Conservation (phyloP, 2,888 invertebrate species). For the Cataglyphis rosenhaueri region DNA sequence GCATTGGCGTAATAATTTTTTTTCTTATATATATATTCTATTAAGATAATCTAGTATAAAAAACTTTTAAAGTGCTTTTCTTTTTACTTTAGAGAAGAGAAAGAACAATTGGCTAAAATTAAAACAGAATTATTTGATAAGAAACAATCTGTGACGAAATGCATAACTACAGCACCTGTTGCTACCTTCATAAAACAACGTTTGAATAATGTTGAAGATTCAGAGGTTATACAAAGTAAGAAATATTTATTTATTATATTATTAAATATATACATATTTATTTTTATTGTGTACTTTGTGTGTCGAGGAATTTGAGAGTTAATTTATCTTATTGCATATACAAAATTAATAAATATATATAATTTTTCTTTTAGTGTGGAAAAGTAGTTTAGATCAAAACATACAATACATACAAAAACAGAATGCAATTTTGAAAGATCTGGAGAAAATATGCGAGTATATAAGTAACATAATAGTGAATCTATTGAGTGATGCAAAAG, state of each 20-base stretch:
- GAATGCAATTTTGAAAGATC: constrained; percentile 63
- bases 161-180: constrained; percentile 72
- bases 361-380: constrained; percentile 77
- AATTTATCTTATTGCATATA: constrained; percentile 43
- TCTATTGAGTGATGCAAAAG: constrained; percentile 69
- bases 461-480: constrained; percentile 71
- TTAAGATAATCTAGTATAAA: constrained; percentile 4
- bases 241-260: neutral
- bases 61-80: neutral
- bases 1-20: constrained; percentile 52
- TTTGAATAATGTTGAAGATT: constrained; percentile 74
- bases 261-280: neutral
- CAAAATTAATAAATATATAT: constrained; percentile 40
- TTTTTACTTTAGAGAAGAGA: constrained; percentile 69
- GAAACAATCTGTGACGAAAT: constrained; percentile 66
- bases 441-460: constrained; percentile 67
- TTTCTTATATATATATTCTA: neutral
- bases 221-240: constrained; percentile 76
- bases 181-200: constrained; percentile 71
- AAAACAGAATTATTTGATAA: constrained; percentile 74
- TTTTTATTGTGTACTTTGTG: constrained; percentile 15
- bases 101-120: constrained; percentile 60
- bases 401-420: constrained; percentile 65
- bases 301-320: neutral
- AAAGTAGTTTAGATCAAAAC: constrained; percentile 61